Conservation (phyloP, 2,797 vertebrate genomes). For the Setipinna tenuifilis region DNA sequence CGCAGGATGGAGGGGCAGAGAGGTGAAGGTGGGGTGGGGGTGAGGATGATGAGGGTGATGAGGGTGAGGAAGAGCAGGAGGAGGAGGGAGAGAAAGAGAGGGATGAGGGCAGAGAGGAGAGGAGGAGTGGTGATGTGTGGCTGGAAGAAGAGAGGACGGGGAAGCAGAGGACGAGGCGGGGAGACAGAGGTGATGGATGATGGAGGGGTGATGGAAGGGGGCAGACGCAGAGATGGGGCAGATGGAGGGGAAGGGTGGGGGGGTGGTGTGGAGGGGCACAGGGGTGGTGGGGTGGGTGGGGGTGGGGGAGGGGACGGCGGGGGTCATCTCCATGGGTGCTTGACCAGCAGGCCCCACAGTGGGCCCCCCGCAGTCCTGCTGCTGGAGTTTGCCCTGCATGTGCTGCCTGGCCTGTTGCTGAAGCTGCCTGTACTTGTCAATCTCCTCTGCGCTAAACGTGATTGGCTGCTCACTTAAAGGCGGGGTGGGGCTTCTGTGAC, state of each 20-base stretch:
- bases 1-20: constrained; percentile 70
- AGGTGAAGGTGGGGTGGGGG: constrained; percentile 74
- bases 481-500: constrained; percentile 70
- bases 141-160: neutral
- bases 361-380: constrained; percentile 69
- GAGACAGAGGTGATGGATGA: constrained; percentile 80
- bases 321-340: constrained; percentile 33
- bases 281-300: neutral
- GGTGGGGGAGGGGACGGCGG: too few species aligned
- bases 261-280: constrained; percentile 59
- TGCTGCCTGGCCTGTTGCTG: constrained; percentile 96
- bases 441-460: constrained; percentile 93
- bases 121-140: constrained; percentile 33
- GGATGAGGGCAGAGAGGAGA: constrained; percentile 48
- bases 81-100: constrained; percentile 60
- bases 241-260: constrained; percentile 58
- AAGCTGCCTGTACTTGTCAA: constrained; percentile 93
- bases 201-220: constrained; percentile 72
- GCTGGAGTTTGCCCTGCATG: constrained; percentile 90
- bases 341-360: constrained; percentile 42
- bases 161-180: constrained; percentile 66
- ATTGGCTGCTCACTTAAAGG: constrained; percentile 80
- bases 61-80: constrained; percentile 66
- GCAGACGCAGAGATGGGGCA: constrained; percentile 65
- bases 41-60: constrained; percentile 73